These are phyloP conservation scores for Phaethon lepturus DNA, from an alignment of 2,113 vertebrate genomes.

Conservation along the genomic window DNA sequence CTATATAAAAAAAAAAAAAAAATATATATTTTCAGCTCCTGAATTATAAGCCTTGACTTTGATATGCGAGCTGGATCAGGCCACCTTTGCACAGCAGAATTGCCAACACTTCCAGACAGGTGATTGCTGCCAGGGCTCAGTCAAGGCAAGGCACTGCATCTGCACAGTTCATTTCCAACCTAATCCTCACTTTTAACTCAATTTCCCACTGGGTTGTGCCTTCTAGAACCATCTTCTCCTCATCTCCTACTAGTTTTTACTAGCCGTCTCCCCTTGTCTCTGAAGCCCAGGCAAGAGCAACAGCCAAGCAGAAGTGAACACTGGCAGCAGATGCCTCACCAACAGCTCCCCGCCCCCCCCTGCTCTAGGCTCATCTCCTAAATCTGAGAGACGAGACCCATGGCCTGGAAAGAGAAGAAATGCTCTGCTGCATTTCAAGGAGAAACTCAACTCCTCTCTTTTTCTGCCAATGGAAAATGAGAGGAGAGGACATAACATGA, in stretches of 20 bases:
- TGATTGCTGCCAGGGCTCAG: not conserved
- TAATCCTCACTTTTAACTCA: not conserved
- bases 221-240: not conserved
- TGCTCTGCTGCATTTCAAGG: not conserved
- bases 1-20: not conserved
- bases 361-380: not conserved
- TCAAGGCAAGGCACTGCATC: fast-evolving
- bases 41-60: not conserved
- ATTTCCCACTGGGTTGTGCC: not conserved
- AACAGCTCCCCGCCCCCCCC: not conserved
- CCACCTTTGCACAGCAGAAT: not conserved
- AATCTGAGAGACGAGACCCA: not conserved
- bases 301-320: not conserved
- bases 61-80: not conserved
- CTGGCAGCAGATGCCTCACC: not conserved
- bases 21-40: not conserved
- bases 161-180: not conserved
- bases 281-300: not conserved
- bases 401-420: not conserved
- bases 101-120: not conserved
- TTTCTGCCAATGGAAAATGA: not conserved
- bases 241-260: not conserved
- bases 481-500: fast-evolving
- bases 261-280: not conserved
- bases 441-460: not conserved